Evolutionary conservation across 2,888 invertebrate species (phyloP), one percentile per base, ranked within the genome.

Genomic region (Portevinia maculata): DNA sequence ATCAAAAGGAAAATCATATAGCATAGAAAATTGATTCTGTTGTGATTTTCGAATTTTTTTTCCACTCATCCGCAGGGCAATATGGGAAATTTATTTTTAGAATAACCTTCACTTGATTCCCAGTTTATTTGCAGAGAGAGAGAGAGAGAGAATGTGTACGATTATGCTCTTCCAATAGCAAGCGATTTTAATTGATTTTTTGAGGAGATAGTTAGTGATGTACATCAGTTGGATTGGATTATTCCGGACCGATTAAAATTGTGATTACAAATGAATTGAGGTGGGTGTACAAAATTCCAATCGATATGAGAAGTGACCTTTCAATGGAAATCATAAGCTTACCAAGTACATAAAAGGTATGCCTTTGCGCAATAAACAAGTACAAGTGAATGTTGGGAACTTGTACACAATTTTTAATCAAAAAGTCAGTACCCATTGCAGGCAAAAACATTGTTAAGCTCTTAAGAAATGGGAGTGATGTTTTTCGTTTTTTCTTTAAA

Each of bases 371-470:
- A 41, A 17, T 3, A 17, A 17, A 44, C 5, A 19, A 11, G 44
- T 5, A 4, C 3, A 8, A 9, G 11, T 34, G 8, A n/a, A n/a
- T 11, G 34, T 34, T 34, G 19, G 19, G 9, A 9, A 44, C 11
- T 13, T 1, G 13, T 15, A 19, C 44, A 19, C 4, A 7, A 3
- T 11, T 32, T 67, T 67, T 67, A 67, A 67, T 67, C 59, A 50
- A 70, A 70, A 70, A 59, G 6, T n/a, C 19, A 59, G 37, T 37
- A 50, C 39, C 6, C 48, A 8, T 9, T 53, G 32, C 30, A 17
- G 24, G 15, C 55, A 46, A 37, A 37, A 28, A 57, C 46, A 59
- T 50, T 59, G 48, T 50, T 15, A 30, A 50, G 59, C 59, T 48
- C 46, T 46, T 3, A 53, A 65, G 69, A 46, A 48, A 46, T 24